These are phyloP conservation scores for Apodemia mormo DNA, from an alignment of 2,888 invertebrate genomes.

Conservation along the genomic window DNA sequence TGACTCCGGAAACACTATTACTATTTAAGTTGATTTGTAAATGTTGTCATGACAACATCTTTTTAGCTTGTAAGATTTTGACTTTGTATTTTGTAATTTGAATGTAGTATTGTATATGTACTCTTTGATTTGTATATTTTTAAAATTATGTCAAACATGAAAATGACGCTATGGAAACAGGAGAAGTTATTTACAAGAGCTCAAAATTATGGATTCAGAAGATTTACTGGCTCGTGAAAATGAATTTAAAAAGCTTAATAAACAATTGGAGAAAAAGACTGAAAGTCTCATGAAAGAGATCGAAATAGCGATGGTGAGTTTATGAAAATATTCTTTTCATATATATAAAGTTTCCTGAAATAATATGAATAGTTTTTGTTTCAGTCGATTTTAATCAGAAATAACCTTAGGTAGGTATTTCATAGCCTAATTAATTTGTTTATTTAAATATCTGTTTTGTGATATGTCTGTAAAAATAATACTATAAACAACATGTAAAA, in stretches of 20 bases:
- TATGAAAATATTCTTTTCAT: too few relatives aligned
- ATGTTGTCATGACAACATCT: slow-evolving; percentile 9
- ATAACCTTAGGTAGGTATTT: too few relatives aligned
- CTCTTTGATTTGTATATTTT: not conserved
- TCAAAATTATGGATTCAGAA: slow-evolving; percentile 56
- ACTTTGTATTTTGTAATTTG: not conserved
- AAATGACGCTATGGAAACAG: slow-evolving; percentile 10
- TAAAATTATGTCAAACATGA: not conserved
- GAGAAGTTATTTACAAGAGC: not conserved
- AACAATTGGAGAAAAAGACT: slow-evolving; percentile 71
- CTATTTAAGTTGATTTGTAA: not conserved
- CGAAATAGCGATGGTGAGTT: slow-evolving; percentile 65
- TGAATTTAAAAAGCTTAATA: slow-evolving; percentile 72
- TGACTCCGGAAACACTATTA: not conserved
- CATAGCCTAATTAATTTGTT: too few relatives aligned
- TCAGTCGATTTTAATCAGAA: too few relatives aligned
- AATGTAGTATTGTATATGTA: too few relatives aligned
- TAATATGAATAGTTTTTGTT: too few relatives aligned
- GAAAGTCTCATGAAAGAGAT: slow-evolving; percentile 71
- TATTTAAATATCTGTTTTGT: too few relatives aligned
- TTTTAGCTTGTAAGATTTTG: not conserved
- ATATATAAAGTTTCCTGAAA: not conserved
- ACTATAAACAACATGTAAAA: too few relatives aligned
- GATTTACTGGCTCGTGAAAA: slow-evolving; percentile 69
- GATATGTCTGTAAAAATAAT: too few relatives aligned